These are phyloP conservation scores for Gobio gobio DNA, from an alignment of 2,113 vertebrate genomes.

Conservation along the genomic window DNA sequence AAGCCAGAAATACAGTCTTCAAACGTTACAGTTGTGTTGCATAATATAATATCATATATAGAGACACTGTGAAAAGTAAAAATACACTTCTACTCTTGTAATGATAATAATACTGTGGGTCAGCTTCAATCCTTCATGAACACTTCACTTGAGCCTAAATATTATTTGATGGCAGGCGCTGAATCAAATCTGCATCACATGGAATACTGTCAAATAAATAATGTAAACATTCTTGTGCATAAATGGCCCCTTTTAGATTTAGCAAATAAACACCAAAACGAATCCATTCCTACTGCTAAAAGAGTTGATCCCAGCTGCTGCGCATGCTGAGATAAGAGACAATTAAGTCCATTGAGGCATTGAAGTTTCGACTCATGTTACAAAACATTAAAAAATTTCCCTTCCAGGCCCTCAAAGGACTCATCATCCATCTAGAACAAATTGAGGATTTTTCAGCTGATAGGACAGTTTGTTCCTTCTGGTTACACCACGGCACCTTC, in stretches of 20 bases:
- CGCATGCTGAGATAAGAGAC: not conserved
- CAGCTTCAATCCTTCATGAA: not conserved
- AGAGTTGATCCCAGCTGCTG: not conserved
- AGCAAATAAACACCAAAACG: constrained; percentile 1
- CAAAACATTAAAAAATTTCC: not conserved
- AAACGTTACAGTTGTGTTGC: not conserved
- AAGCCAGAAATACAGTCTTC: not conserved
- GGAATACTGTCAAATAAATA: constrained; percentile 39
- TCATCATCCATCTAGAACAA: not conserved
- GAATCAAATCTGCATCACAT: not conserved
- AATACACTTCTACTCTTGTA: not conserved
- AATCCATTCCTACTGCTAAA: not conserved
- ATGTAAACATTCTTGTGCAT: constrained; percentile 31
- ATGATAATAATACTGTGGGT: not conserved
- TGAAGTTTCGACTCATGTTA: not conserved
- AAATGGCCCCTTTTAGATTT: not conserved
- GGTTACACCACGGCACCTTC: constrained; percentile 41
- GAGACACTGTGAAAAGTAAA: constrained; percentile 17
- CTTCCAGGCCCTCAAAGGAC: not conserved
- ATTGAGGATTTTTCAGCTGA: not conserved
- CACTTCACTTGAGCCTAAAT: not conserved
- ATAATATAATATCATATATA: not conserved
- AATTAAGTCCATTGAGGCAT: not conserved
- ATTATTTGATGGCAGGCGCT: not conserved
- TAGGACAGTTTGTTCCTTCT: not conserved